These are phyloP conservation scores for Sturmia bella DNA, from an alignment of 2,888 invertebrate species.

Conservation along the genomic window DNA sequence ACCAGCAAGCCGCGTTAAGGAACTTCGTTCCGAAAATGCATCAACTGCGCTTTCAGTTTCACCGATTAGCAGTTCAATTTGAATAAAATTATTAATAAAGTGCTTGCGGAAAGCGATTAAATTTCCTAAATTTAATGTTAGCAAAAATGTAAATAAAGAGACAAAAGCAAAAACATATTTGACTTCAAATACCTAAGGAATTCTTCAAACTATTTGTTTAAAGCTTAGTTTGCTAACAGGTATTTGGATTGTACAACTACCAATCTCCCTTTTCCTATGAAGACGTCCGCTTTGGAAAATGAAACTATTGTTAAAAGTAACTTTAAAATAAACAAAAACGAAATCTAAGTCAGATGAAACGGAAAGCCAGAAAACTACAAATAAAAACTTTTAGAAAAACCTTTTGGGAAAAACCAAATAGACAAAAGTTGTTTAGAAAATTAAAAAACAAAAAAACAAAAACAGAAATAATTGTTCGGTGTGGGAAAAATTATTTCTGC, in stretches of 20 bases:
- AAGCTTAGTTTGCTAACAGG: neutral
- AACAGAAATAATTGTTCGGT: slow-evolving; percentile 15
- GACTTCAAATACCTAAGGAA: neutral
- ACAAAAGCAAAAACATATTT: too few relatives aligned
- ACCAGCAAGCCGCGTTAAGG: too few relatives aligned
- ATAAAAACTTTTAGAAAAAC: slow-evolving; percentile 33
- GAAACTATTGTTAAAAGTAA: slow-evolving; percentile 20
- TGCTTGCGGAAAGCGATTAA: too few relatives aligned
- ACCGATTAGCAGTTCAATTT: too few relatives aligned
- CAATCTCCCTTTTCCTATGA: neutral
- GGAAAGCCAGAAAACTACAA: slow-evolving; percentile 35
- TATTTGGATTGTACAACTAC: neutral
- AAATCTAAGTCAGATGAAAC: slow-evolving; percentile 42
- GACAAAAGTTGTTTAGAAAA: slow-evolving; percentile 24
- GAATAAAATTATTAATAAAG: too few relatives aligned
- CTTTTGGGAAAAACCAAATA: slow-evolving; percentile 45
- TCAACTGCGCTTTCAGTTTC: too few relatives aligned
- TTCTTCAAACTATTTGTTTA: neutral
- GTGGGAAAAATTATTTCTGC: neutral
- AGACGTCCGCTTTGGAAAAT: neutral
- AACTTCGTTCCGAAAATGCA: too few relatives aligned
- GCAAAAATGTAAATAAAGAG: too few relatives aligned
- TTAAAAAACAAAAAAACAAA: slow-evolving; percentile 23
- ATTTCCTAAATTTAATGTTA: too few relatives aligned
- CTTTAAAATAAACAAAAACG: slow-evolving; percentile 40